These are phyloP conservation scores for Polyommatus iphigenia DNA, from an alignment of 2,888 invertebrate genomes.

Conservation along the genomic window DNA sequence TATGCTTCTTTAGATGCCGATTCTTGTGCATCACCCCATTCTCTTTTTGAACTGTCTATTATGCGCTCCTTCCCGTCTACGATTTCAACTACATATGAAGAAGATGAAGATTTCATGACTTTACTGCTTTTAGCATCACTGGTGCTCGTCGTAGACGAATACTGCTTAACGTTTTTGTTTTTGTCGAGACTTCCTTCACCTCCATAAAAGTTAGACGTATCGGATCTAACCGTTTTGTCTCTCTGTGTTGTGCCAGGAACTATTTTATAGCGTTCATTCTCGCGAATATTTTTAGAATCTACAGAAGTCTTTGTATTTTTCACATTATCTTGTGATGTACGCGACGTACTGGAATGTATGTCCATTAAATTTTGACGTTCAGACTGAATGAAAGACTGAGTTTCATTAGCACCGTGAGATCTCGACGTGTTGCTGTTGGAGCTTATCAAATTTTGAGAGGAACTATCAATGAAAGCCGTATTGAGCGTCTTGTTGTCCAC, in stretches of 20 bases:
- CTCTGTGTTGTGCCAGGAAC: slow-evolving; percentile 56
- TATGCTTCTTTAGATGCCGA: slow-evolving; percentile 74
- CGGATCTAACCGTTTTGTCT: slow-evolving; percentile 57
- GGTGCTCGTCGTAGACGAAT: slow-evolving; percentile 63
- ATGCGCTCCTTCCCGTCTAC: slow-evolving; percentile 83
- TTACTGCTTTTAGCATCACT: slow-evolving; percentile 79
- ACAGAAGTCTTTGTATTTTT: slow-evolving; percentile 43
- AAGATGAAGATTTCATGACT: slow-evolving; percentile 81
- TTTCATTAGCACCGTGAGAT: slow-evolving; percentile 64
- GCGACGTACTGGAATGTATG: slow-evolving; percentile 50
- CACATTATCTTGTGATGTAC: slow-evolving; percentile 44
- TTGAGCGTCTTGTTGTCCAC: slow-evolving; percentile 65
- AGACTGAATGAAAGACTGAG: slow-evolving; percentile 67
- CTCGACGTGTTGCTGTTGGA: slow-evolving; percentile 53
- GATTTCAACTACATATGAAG: slow-evolving; percentile 83
- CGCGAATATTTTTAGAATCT: slow-evolving; percentile 57
- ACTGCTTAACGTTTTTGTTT: slow-evolving; percentile 60
- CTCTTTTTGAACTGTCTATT: slow-evolving; percentile 80
- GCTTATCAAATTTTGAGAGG: slow-evolving; percentile 50
- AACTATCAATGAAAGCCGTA: slow-evolving; percentile 69
- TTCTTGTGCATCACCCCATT: slow-evolving; percentile 77
- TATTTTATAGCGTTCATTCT: slow-evolving; percentile 56
- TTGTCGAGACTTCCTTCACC: slow-evolving; percentile 63
- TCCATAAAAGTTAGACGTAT: slow-evolving; percentile 66
- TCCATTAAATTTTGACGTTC: slow-evolving; percentile 65